Base-by-base conservation (phyloP, 2,797 vertebrate species). In the Trichosurus vulpecula region DNA sequence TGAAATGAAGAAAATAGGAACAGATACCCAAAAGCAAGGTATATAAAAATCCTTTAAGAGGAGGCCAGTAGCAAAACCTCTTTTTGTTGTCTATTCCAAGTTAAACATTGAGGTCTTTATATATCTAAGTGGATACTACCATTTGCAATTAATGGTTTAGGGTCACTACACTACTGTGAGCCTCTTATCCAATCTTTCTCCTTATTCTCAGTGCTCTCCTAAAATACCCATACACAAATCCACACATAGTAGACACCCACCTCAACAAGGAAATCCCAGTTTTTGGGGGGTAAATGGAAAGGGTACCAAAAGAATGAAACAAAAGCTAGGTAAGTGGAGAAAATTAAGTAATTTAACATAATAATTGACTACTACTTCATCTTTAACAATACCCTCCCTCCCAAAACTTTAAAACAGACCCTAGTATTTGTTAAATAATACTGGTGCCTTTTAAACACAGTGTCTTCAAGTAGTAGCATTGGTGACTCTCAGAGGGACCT, bases 1-100 rank as follows among this genome's bases (percentile, higher is more conserved):
- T 97, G 98, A 96, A 98, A 97, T 98, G 97, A 98, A 96, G 96
- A 98, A 96, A 98, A 97, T 57, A 95, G 97, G 97, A 98, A 98
- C 97, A 98, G 98, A 97, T 98, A 97, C 96, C 90, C 22, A 93
- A 41, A 53, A 97, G 93, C 97, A 98, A 97, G 97, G 97, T 97
- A 96, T 95, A 91, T 95, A 29, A 91, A 94, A 96, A 92, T 54
- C 52, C 95, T 95, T 91, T 95, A 97, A 35, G 94, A 97, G 97
- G 94, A 96, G 93, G 93, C 96, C 97, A 97, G 96, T 94, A 97
- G 97, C 96, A 96, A 97, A 97, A 97, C 98, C 98, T 95, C 97
- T 96, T 98, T 97, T 97, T 97, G 52, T 97, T 97, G 97, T 98
- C 98, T 97, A 97, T 97, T 97, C 97, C 98, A 97, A 92, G 95